These are phyloP conservation scores for Oeneis ivallda DNA, from an alignment of 2,888 invertebrate species.

Conservation along the genomic window DNA sequence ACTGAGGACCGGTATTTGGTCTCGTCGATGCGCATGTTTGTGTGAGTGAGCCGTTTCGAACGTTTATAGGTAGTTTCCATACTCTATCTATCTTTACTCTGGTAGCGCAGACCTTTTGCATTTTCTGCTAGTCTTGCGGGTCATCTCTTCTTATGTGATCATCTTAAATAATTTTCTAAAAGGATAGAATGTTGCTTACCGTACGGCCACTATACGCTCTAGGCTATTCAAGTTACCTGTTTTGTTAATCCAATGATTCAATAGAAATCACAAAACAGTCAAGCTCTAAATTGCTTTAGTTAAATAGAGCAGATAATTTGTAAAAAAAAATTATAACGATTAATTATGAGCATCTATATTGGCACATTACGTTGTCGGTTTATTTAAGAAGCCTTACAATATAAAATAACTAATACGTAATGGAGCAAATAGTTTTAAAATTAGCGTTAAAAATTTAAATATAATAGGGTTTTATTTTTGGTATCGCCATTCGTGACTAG, in stretches of 20 bases:
- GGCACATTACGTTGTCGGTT: not conserved
- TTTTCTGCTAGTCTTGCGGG: too few relatives aligned
- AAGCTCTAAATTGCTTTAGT: not conserved
- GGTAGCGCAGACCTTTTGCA: too few relatives aligned
- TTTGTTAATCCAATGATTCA: too few relatives aligned
- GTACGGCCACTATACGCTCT: not conserved
- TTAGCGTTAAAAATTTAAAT: not conserved
- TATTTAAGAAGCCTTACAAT: not conserved
- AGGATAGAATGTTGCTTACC: too few relatives aligned
- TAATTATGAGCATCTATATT: conserved; percentile 10
- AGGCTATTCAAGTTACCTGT: too few relatives aligned
- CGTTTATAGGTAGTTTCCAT: too few relatives aligned
- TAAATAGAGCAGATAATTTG: not conserved
- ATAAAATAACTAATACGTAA: conserved; percentile 3
- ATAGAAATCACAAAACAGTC: not conserved
- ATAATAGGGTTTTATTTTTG: not conserved
- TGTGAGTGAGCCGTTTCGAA: too few relatives aligned
- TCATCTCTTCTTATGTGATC: too few relatives aligned
- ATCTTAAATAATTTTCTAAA: too few relatives aligned
- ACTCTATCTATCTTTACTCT: too few relatives aligned
- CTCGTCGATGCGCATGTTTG: too few relatives aligned
- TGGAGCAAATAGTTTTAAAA: not conserved
- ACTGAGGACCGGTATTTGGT: too few relatives aligned
- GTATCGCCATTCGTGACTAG: conserved; percentile 2
- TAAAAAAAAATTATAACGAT: not conserved